Evolutionary conservation across 2,888 invertebrate species (phyloP).

Genomic region (Agonopterix subpropinquella): DNA sequence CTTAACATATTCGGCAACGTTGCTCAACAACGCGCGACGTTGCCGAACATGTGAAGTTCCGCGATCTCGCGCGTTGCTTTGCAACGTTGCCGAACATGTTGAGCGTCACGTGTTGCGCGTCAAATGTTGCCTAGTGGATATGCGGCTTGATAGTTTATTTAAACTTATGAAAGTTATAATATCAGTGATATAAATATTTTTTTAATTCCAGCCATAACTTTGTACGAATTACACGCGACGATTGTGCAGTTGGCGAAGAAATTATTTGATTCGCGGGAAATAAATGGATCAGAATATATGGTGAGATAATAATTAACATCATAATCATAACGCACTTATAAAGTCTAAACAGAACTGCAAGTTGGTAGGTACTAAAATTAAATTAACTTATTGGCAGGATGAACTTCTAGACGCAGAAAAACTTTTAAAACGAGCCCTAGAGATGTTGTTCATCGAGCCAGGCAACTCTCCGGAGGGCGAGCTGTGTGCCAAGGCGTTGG

Average conservation of each 20-base stretch:
- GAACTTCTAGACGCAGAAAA: slow-evolving; percentile 75
- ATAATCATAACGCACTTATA: background rate
- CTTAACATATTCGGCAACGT: no score
- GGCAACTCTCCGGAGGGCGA: slow-evolving; percentile 82
- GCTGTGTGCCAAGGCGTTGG: slow-evolving; percentile 80
- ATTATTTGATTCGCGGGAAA: slow-evolving; percentile 76
- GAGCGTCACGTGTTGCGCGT: no score
- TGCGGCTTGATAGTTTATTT: no score
- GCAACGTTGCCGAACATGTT: no score
- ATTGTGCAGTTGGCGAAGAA: slow-evolving; percentile 79
- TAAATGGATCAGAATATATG: slow-evolving; percentile 71
- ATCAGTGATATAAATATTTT: background rate
- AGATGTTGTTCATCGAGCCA: slow-evolving; percentile 83
- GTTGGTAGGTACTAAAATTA: background rate
- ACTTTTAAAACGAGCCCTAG: slow-evolving; percentile 77
- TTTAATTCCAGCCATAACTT: slow-evolving; percentile 76
- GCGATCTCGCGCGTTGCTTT: no score
- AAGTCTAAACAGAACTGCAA: no score
- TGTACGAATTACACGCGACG: slow-evolving; percentile 85
- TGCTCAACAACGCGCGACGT: no score
- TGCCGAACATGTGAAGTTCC: no score
- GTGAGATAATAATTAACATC: slow-evolving; percentile 25
- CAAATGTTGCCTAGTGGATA: no score
- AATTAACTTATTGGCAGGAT: slow-evolving; percentile 34
- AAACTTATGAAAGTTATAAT: no score